Conservation (phyloP, 2,888 invertebrate genomes). For the Marasmarcha lunaedactyla region DNA sequence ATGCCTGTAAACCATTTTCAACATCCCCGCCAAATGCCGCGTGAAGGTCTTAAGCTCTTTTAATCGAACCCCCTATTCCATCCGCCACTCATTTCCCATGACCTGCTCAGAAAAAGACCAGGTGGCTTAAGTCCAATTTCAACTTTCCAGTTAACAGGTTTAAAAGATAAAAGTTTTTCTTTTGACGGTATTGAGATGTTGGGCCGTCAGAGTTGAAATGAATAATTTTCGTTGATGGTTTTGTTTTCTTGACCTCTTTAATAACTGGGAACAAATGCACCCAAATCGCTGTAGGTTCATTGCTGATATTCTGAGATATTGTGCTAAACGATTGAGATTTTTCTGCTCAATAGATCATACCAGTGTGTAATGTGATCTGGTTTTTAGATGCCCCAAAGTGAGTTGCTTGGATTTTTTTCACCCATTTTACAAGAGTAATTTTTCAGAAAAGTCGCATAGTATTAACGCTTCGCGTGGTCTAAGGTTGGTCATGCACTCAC, state of each 20-base stretch:
- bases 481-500: neutral
- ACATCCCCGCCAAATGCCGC: constrained; percentile 12
- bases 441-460: constrained; percentile 13
- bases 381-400: constrained; percentile 13
- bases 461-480: constrained; percentile 7
- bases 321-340: constrained; percentile 12
- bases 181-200: too few species aligned
- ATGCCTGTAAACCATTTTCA: constrained; percentile 4
- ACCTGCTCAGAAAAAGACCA: neutral
- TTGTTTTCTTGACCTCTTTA: constrained; percentile 12
- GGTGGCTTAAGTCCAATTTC: neutral
- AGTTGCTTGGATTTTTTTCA: constrained; percentile 13
- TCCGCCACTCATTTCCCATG: constrained; percentile 10
- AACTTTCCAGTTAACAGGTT: neutral
- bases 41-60: constrained; percentile 7
- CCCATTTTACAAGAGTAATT: constrained; percentile 12
- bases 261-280: constrained; percentile 5
- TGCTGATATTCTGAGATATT: constrained; percentile 6
- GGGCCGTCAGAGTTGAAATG: constrained; percentile 5
- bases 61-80: constrained; percentile 12
- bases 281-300: constrained; percentile 9
- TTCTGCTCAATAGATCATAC: constrained; percentile 11
- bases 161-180: constrained; percentile 5
- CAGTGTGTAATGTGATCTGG: constrained; percentile 13
- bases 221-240: too few species aligned